Conservation (phyloP, 1,140 invertebrate genomes). For the Colletes gigas region DNA sequence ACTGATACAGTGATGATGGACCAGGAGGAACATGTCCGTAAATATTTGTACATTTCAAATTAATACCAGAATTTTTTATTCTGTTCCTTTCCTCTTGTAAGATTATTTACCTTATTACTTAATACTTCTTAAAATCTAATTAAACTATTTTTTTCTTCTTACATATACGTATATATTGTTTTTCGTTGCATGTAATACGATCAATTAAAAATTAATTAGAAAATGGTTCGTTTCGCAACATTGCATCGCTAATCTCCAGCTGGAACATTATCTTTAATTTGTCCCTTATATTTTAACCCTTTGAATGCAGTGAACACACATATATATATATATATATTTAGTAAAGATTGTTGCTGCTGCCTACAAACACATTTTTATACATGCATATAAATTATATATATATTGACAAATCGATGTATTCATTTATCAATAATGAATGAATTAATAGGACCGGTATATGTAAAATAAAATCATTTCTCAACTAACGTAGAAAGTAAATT, state of each 20-base stretch:
- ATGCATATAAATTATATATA: too few species aligned
- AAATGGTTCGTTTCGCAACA: neutral
- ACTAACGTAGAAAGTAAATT: too few species aligned
- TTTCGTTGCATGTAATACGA: neutral
- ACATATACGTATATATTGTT: neutral
- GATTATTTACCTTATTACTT: slow-evolving; percentile 26
- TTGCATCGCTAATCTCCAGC: neutral
- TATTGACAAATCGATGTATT: too few species aligned
- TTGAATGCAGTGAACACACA: too few species aligned
- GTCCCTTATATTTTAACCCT: neutral
- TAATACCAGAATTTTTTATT: slow-evolving; percentile 25
- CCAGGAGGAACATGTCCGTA: slow-evolving; percentile 69
- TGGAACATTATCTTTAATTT: neutral
- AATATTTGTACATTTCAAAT: slow-evolving; percentile 43
- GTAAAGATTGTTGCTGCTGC: too few species aligned
- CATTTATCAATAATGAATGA: too few species aligned
- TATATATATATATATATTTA: too few species aligned
- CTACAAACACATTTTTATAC: too few species aligned
- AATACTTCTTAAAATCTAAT: neutral
- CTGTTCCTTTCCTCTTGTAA: slow-evolving; percentile 25
- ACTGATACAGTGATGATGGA: slow-evolving; percentile 70
- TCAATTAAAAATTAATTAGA: too few species aligned
- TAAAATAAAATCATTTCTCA: too few species aligned
- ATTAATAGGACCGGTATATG: too few species aligned
- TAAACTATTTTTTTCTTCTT: neutral